phyloP scores from a whole-genome alignment of 2,888 invertebrate species.

The Neoaliturus tenellus region DNA sequence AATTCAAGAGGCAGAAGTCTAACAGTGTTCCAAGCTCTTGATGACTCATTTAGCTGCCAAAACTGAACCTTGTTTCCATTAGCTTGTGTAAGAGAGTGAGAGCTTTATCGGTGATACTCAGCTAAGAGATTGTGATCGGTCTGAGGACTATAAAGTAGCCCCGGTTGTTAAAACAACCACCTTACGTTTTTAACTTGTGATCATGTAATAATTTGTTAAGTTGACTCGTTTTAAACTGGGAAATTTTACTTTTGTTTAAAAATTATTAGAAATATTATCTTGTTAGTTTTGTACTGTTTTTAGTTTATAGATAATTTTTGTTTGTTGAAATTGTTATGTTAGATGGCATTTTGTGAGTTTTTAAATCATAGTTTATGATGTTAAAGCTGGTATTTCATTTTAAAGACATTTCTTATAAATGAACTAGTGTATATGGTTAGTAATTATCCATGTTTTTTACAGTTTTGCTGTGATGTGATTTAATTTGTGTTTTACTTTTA shows the following conservation, averaged over 20 bases:
- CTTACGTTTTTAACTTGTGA: conserved; percentile 9
- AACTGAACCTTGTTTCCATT: not conserved
- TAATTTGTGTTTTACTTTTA: conserved; percentile 14
- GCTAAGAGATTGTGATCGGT: conserved; percentile 12
- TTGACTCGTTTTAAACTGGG: not conserved
- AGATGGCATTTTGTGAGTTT: not conserved
- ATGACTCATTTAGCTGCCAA: not conserved
- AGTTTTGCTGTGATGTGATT: conserved; percentile 19
- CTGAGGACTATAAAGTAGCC: conserved; percentile 27
- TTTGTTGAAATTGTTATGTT: not conserved
- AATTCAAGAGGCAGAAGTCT: conserved; percentile 73
- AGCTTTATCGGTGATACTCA: conserved; percentile 34
- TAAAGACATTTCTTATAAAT: conserved; percentile 2
- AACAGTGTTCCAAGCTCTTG: not conserved
- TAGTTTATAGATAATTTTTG: not conserved
- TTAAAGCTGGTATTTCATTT: not conserved
- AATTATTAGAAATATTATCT: not conserved
- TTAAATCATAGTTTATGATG: not conserved
- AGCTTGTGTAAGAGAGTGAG: not conserved
- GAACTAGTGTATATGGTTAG: not conserved
- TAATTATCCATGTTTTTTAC: conserved; percentile 22
- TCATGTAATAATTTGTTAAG: not conserved
- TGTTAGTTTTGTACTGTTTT: not conserved
- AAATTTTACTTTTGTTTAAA: not conserved
- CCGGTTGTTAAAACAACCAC: conserved; percentile 1